Percentiles rank a stretch among this genome's conserved stretches.
Conservation (phyloP, 2,888 invertebrate species). For the Monochamus alternatus region DNA sequence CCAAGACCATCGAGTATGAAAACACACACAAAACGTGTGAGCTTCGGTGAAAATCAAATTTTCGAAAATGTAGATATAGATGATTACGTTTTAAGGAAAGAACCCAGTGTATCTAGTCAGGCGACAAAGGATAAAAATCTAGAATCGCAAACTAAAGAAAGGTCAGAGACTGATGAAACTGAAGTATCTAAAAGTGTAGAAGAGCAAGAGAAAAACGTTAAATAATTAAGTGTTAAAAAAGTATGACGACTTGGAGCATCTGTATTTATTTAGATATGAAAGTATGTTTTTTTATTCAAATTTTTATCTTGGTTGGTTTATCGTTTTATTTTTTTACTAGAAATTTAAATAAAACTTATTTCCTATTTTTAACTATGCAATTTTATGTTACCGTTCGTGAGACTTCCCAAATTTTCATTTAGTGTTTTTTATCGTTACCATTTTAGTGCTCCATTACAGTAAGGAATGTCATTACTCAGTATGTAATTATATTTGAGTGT, state of each 20-base stretch:
- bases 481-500: too few species aligned
- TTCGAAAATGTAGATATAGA: conserved; percentile 65
- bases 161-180: background rate
- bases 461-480: too few species aligned
- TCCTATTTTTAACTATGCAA: too few species aligned
- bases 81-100: conserved; percentile 51
- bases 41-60: conserved; percentile 69
- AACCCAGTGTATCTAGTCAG: conserved; percentile 33
- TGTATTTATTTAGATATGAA: background rate
- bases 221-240: conserved; percentile 5
- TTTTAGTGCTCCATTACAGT: too few species aligned
- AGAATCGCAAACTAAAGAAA: background rate
- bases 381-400: too few species aligned
- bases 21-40: conserved; percentile 66
- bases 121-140: background rate
- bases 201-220: background rate
- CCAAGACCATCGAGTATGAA: conserved; percentile 53
- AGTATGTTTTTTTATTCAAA: too few species aligned
- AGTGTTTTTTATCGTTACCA: too few species aligned
- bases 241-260: background rate
- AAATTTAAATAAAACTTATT: too few species aligned
- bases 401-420: too few species aligned
- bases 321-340: too few species aligned
- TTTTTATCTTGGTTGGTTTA: too few species aligned
- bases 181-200: background rate